Evolutionary conservation across 2,888 invertebrate species (phyloP).

Genomic region (Apamea monoglypha): DNA sequence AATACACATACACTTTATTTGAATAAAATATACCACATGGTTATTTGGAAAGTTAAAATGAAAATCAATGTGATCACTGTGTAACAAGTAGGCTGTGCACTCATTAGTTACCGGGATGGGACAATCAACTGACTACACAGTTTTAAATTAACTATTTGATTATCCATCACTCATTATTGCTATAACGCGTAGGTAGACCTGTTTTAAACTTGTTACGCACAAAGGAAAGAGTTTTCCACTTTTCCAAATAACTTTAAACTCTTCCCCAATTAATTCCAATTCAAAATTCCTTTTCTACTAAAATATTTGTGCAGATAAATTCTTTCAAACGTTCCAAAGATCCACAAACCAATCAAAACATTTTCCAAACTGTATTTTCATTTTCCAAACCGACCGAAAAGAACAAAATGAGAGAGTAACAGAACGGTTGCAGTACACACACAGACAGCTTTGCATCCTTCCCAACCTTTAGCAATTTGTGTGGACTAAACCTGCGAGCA

Average conservation of each 20-base stretch:
- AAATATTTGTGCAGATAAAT: background rate
- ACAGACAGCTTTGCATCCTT: background rate
- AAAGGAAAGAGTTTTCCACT: background rate
- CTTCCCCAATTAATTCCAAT: too few species aligned
- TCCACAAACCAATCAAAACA: background rate
- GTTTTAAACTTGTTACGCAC: background rate
- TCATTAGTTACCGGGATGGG: background rate
- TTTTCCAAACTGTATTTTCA: background rate
- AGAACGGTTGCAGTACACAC: constrained; percentile 1
- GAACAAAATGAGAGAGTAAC: background rate
- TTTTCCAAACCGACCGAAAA: background rate
- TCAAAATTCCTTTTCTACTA: background rate
- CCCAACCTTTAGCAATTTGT: constrained; percentile 19
- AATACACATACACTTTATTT: background rate
- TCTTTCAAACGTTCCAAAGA: background rate
- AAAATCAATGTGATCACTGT: background rate
- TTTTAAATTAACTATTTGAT: constrained; percentile 2
- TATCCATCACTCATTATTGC: background rate
- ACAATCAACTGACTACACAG: background rate
- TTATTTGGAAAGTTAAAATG: background rate
- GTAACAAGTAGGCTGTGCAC: background rate
- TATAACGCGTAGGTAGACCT: too few species aligned
- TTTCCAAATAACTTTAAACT: background rate
- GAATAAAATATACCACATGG: background rate
- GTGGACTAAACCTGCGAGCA: constrained; percentile 4